Evolutionary conservation across 2,113 vertebrate species (phyloP), one percentile per base, ranked within the genome.

Genomic region (Rana temporaria): DNA sequence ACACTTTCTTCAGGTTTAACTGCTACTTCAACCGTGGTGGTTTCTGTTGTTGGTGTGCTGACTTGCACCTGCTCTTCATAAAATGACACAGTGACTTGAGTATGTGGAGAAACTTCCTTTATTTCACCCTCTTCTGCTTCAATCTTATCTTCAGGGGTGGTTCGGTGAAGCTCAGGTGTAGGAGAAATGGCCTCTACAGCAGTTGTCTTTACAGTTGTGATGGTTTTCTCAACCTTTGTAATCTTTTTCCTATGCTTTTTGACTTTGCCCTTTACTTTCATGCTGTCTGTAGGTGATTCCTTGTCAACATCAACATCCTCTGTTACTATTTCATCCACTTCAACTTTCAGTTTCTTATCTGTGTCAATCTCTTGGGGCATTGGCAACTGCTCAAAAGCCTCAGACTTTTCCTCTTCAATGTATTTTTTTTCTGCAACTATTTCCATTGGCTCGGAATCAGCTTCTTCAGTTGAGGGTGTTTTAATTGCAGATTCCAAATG

Each of bases 191-290:
- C 26, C 7, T 18, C 9, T 2, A 30, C 70, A 53, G 5, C 48
- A 42, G 5, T 5, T 1, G 38, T 73, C 26, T 26, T 14, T 56
- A 19, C n/a, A 17, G 48, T 56, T 12, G n/a, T 55, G 11, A 30
- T 16, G 11, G 20, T 57, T 18, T 73, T 73, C 53, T 57, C 70
- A 18, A 73, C 52, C 22, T 56, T 73, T 56, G 8, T 56, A 65
- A 65, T 34, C 20, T 30, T 30, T 63, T 78, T 65, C 16, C 22
- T 64, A 1, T 65, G 75, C 42, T n/a, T 78, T 78, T 78, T 78
- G 4, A 8, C 22, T 78, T 78, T 65, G 6, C 34, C 42, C 26
- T 2, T 30, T 30, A 30, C 3, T 53, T 65, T 16, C 11, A n/a
- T 20, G 7, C 4, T 2, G 19, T 42, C 38, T 26, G 38, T 14